phyloP scores from a whole-genome alignment of 2,888 invertebrate genomes.

The Heliconius charithonia region DNA sequence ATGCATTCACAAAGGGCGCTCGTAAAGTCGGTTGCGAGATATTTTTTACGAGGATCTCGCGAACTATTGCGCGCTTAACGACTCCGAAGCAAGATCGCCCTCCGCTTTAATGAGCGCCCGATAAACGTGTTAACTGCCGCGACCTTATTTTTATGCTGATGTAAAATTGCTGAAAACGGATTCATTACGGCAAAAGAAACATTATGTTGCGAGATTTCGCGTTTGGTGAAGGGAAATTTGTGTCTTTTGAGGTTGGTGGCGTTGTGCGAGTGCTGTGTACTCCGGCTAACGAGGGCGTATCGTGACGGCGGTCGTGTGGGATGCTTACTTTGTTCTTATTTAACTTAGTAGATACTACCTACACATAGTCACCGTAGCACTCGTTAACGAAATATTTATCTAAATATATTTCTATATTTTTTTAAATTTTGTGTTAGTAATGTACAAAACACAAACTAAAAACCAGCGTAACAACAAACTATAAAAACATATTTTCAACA shows the following conservation, averaged over 20 bases:
- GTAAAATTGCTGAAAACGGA: conserved; percentile 82
- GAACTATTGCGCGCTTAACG: conserved; percentile 85
- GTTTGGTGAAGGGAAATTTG: conserved; percentile 50
- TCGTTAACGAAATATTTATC: conserved; percentile 9
- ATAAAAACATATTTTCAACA: not conserved
- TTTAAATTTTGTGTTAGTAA: not conserved
- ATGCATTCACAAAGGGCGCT: conserved; percentile 84
- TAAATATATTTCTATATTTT: not conserved
- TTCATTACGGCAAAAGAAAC: conserved; percentile 72
- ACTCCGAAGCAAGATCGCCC: conserved; percentile 83
- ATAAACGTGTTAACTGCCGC: conserved; percentile 83
- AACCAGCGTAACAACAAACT: not conserved
- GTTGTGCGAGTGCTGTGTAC: conserved; percentile 20
- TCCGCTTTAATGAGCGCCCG: conserved; percentile 83
- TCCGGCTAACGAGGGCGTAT: conserved; percentile 20
- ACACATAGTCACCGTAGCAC: not conserved
- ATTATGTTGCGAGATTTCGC: conserved; percentile 50
- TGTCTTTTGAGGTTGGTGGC: conserved; percentile 50
- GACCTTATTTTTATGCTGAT: conserved; percentile 83
- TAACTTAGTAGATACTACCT: not conserved
- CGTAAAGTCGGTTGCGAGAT: conserved; percentile 83
- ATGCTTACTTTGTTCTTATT: conserved; percentile 1
- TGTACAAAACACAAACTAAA: not conserved
- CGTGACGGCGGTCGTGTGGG: conserved; percentile 6
- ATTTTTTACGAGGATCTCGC: conserved; percentile 84